A percentile compares a stretch with the other conserved stretches of the same genome.
Evolutionary conservation across 2,888 invertebrate species (phyloP).

Genomic region (Meta bourneti): DNA sequence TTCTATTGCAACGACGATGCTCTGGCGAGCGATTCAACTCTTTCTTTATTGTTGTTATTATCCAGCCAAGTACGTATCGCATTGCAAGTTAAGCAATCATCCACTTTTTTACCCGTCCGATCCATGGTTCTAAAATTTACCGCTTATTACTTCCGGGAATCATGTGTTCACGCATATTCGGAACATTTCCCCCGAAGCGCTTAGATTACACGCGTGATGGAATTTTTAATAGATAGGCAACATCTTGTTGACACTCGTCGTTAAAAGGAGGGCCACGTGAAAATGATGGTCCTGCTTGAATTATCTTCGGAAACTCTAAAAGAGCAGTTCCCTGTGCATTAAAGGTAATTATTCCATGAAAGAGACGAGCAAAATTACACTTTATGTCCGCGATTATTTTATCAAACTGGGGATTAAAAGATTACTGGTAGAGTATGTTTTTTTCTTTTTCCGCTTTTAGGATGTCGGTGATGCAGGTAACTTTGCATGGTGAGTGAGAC

Average conservation of each 20-base stretch:
- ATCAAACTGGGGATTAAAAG: constrained; percentile 52
- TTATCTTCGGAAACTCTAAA: background rate
- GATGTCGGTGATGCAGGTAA: background rate
- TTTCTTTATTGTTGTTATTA: no score
- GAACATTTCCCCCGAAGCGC: background rate
- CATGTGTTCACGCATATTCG: background rate
- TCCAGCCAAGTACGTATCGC: no score
- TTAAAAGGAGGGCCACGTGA: constrained; percentile 15
- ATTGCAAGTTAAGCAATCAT: no score
- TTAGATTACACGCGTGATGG: constrained; percentile 20
- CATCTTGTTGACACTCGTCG: constrained; percentile 9
- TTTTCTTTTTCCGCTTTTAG: background rate
- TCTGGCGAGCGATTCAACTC: no score
- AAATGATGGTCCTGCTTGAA: background rate
- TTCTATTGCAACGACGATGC: no score
- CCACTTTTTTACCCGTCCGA: background rate
- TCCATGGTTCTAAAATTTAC: background rate
- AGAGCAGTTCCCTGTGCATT: constrained; percentile 19
- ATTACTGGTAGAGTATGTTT: constrained; percentile 18
- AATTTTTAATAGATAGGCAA: constrained; percentile 20
- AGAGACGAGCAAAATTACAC: constrained; percentile 39
- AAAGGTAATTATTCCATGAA: constrained; percentile 52
- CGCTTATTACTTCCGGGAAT: constrained; percentile 5
- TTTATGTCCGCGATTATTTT: constrained; percentile 28
- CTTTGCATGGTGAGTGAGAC: background rate